These are phyloP conservation scores for Leptinotarsa haldemani DNA, from an alignment of 2,888 invertebrate genomes.

Conservation along the genomic window DNA sequence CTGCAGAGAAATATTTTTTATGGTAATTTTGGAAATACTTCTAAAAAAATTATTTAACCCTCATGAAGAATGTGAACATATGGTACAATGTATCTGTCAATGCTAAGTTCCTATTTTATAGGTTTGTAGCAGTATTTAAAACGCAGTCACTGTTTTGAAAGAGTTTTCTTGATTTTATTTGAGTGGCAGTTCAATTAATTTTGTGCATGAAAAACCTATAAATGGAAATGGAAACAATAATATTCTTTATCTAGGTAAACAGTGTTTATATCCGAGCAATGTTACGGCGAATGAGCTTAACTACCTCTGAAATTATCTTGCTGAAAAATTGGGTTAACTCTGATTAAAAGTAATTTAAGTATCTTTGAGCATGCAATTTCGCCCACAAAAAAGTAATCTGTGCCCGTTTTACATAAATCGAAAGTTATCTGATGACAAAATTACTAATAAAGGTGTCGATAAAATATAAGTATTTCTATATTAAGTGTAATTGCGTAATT, in stretches of 20 bases:
- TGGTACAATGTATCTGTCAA: too few species aligned
- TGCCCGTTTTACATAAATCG: constrained; percentile 44
- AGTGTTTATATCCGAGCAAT: constrained; percentile 24
- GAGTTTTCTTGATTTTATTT: neutral
- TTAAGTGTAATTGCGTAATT: constrained; percentile 48
- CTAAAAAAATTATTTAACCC: too few species aligned
- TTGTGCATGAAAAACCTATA: neutral
- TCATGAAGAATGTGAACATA: too few species aligned
- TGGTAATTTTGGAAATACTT: too few species aligned
- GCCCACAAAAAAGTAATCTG: constrained; percentile 51
- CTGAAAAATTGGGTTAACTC: constrained; percentile 50
- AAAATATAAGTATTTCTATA: constrained; percentile 46
- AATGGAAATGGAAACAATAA: constrained; percentile 5
- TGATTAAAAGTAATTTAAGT: constrained; percentile 53
- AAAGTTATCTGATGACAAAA: constrained; percentile 48
- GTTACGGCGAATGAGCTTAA: constrained; percentile 24
- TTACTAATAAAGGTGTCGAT: constrained; percentile 50
- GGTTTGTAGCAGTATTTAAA: too few species aligned
- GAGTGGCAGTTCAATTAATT: neutral
- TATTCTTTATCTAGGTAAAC: constrained; percentile 16
- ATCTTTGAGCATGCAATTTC: constrained; percentile 56
- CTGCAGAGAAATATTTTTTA: too few species aligned
- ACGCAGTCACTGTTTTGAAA: too few species aligned
- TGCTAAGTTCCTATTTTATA: too few species aligned
- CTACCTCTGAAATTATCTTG: constrained; percentile 30